phyloP scores from a whole-genome alignment of 2,113 vertebrate genomes.

The Centropristis striata region DNA sequence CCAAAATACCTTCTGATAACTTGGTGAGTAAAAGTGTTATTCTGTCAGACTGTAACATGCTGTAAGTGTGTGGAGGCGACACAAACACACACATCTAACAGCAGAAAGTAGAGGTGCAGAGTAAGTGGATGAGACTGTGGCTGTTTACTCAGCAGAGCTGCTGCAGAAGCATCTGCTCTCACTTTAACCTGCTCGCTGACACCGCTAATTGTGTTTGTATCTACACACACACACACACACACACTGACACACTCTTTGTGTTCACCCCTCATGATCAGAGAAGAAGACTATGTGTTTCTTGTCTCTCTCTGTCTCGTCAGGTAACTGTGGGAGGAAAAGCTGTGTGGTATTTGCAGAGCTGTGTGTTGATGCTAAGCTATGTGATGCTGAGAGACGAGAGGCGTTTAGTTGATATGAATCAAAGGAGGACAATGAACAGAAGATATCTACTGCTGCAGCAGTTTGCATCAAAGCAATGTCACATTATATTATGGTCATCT shows the following conservation, averaged over 20 bases:
- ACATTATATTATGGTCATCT: no score
- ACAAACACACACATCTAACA: no score
- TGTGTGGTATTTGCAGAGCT: background rate
- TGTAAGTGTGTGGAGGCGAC: background rate
- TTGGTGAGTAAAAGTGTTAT: no score
- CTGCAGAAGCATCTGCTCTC: constrained; percentile 24
- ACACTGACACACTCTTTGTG: background rate
- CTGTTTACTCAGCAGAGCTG: constrained; percentile 30
- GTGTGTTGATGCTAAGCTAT: background rate
- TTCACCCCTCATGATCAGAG: background rate
- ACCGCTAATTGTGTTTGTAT: background rate
- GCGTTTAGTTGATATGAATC: constrained; percentile 12
- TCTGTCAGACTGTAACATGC: background rate
- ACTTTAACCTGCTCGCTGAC: constrained; percentile 20
- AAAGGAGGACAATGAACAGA: constrained; percentile 10
- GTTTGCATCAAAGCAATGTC: no score
- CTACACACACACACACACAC: no score
- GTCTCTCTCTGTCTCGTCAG: constrained; percentile 3
- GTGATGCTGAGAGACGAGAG: background rate
- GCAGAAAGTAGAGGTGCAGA: background rate
- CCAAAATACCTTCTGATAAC: no score
- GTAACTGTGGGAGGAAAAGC: background rate
- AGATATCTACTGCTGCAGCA: no score
- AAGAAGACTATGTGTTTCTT: background rate
- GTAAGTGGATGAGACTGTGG: background rate